A percentile compares a stretch with the other conserved stretches of the same genome.
Conservation (phyloP, 2,888 invertebrate genomes). For the Agrotis ipsilon region DNA sequence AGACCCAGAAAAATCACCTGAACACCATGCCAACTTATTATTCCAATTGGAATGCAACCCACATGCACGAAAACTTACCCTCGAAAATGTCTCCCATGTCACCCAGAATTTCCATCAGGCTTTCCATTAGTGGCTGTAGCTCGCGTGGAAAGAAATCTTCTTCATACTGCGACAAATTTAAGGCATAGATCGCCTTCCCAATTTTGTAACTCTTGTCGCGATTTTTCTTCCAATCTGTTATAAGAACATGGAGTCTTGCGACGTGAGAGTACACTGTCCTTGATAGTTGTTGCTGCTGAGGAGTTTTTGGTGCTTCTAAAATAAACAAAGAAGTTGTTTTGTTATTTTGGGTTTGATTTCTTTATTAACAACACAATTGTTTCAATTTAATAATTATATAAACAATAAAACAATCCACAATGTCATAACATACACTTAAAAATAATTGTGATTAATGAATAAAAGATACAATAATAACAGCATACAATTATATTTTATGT, state of each 20-base stretch:
- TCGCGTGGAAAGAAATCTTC: constrained; percentile 82
- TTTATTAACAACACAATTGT: neutral
- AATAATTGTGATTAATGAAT: no score
- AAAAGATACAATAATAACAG: no score
- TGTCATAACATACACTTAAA: no score
- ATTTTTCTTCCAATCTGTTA: constrained; percentile 81
- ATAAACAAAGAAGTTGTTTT: constrained; percentile 60
- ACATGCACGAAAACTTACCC: constrained; percentile 68
- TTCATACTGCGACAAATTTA: constrained; percentile 82
- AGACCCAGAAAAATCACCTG: no score
- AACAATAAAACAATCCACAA: no score
- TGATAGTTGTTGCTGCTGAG: constrained; percentile 78
- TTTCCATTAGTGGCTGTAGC: constrained; percentile 76
- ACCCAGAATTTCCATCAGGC: constrained; percentile 74
- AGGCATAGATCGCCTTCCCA: constrained; percentile 75
- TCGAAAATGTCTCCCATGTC: constrained; percentile 77
- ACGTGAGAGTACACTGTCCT: constrained; percentile 85
- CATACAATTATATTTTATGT: no score
- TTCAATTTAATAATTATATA: no score
- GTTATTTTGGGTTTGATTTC: neutral
- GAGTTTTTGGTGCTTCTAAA: constrained; percentile 82
- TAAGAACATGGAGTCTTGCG: constrained; percentile 76
- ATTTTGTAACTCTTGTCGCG: constrained; percentile 79
- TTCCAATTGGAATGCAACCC: no score
- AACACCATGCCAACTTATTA: no score